Evolutionary conservation across 2,113 vertebrate genomes (phyloP).

Genomic region (Anas platyrhynchos): DNA sequence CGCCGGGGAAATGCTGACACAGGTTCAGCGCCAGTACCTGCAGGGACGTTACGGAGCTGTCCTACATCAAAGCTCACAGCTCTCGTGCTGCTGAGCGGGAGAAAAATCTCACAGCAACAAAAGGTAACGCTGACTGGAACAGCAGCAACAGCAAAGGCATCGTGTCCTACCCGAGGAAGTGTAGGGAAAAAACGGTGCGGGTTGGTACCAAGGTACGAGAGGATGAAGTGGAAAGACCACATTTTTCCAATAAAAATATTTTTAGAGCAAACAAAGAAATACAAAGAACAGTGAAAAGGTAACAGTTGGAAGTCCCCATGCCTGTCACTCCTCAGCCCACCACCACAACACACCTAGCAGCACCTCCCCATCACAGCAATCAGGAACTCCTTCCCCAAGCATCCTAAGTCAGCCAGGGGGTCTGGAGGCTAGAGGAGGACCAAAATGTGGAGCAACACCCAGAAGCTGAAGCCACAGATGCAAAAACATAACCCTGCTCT

Average conservation of each 20-base stretch:
- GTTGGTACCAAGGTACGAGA: background rate
- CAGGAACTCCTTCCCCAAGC: background rate
- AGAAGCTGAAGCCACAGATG: background rate
- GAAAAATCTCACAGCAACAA: background rate
- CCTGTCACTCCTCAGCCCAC: background rate
- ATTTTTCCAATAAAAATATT: background rate
- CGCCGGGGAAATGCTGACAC: background rate
- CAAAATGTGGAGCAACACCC: background rate
- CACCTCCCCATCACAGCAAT: background rate
- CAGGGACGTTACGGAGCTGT: fast-evolving
- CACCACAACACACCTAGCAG: background rate
- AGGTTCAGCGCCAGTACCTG: background rate
- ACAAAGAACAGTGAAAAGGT: background rate
- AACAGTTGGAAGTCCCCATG: background rate
- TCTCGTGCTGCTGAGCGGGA: background rate
- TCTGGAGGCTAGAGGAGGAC: background rate
- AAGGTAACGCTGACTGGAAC: fast-evolving
- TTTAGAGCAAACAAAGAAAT: conserved; percentile 28
- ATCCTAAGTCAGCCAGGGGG: background rate
- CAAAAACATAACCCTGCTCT: background rate
- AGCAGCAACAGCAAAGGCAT: background rate
- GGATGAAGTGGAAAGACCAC: background rate
- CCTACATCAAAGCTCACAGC: background rate
- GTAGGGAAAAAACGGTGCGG: background rate
- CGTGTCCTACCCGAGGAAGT: background rate